These are phyloP conservation scores for Poicephalus gulielmi DNA, from an alignment of 2,113 vertebrate species.

Conservation along the genomic window DNA sequence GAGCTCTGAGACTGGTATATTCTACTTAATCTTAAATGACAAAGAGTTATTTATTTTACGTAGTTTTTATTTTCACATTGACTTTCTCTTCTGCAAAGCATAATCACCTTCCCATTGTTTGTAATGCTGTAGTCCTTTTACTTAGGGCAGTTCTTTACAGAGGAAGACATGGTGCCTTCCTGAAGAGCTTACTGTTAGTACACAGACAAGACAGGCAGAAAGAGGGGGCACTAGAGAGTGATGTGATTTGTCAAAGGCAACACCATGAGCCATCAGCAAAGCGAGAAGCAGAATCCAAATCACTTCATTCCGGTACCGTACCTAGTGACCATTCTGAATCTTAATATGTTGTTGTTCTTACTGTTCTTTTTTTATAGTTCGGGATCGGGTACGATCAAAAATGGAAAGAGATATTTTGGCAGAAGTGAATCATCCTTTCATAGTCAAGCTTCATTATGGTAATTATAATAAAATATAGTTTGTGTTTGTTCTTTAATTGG, in stretches of 20 bases:
- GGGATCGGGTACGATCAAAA: constrained; percentile 93
- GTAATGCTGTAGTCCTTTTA: neutral
- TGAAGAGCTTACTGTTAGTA: neutral
- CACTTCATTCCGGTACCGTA: neutral
- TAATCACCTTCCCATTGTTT: neutral
- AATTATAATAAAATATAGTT: neutral
- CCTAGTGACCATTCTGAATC: neutral
- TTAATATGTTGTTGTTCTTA: neutral
- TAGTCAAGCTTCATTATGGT: constrained; percentile 97
- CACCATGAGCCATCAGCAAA: neutral
- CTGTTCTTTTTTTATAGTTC: constrained; percentile 75
- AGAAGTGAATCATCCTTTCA: constrained; percentile 97
- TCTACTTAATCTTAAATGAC: neutral
- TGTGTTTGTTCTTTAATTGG: neutral
- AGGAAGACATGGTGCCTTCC: neutral
- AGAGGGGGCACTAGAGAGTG: neutral
- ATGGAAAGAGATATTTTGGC: constrained; percentile 98
- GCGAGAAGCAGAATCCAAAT: neutral
- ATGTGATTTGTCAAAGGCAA: neutral
- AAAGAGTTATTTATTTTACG: neutral
- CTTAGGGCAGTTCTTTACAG: neutral
- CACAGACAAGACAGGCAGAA: neutral
- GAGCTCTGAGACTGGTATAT: neutral
- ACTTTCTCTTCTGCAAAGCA: neutral
- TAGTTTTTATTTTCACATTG: neutral